phyloP scores from a whole-genome alignment of 1,140 invertebrate species.

The Rhopalosiphum maidis region DNA sequence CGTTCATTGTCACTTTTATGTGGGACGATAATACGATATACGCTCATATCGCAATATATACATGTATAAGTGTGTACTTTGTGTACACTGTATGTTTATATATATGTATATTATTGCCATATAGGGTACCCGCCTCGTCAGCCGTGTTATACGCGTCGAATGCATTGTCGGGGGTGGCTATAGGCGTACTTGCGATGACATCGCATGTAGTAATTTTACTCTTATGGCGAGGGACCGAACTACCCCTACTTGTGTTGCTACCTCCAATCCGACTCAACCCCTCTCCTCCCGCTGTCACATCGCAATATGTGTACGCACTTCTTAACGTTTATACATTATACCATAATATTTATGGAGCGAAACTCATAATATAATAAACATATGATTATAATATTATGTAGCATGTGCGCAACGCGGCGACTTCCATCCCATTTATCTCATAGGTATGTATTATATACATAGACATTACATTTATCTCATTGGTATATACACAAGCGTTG shows the following conservation, averaged over 20 bases:
- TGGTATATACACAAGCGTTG: not conserved
- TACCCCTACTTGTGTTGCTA: not conserved
- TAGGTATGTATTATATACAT: not conserved
- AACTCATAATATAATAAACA: not conserved
- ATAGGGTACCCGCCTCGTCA: not conserved
- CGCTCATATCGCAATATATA: not conserved
- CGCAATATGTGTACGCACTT: not conserved
- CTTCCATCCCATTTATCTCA: not conserved
- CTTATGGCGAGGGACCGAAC: not conserved
- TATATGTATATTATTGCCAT: not conserved
- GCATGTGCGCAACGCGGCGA: not conserved
- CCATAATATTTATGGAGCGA: not conserved
- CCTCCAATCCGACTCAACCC: not conserved
- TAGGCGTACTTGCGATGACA: not conserved
- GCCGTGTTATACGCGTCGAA: not conserved
- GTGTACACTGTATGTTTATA: not conserved
- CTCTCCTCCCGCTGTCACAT: not conserved
- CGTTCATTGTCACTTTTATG: slow-evolving; percentile 39
- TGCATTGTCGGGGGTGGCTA: not conserved
- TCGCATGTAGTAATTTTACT: not conserved
- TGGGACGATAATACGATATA: not conserved
- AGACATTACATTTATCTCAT: not conserved
- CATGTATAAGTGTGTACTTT: not conserved
- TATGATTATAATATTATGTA: not conserved
- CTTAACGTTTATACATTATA: not conserved